Evolutionary conservation across 2,888 invertebrate species (phyloP).

Genomic region (Hymenopus coronatus): DNA sequence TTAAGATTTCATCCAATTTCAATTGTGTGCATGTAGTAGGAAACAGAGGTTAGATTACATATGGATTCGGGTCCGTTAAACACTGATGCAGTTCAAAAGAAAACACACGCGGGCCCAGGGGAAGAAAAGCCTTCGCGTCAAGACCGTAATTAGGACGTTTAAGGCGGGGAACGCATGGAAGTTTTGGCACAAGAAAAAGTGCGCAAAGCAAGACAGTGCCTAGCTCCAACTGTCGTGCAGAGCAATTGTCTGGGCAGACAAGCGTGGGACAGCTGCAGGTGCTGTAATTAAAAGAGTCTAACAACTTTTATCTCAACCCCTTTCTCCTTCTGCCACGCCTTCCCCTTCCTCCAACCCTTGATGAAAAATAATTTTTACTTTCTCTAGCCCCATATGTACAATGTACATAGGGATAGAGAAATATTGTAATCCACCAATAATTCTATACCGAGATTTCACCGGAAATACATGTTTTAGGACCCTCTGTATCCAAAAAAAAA

Average conservation of each 20-base stretch:
- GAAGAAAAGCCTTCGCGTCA: neutral
- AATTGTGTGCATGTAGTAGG: no score
- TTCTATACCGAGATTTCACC: no score
- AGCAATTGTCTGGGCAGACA: neutral
- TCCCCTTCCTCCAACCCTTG: neutral
- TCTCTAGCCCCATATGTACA: no score
- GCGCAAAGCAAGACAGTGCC: neutral
- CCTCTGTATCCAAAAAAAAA: no score
- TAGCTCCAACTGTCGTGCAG: neutral
- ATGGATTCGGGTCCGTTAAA: no score
- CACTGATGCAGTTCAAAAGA: no score
- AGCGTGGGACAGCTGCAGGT: neutral
- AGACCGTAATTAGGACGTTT: neutral
- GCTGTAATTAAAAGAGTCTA: neutral
- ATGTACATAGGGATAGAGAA: no score
- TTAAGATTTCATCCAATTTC: no score
- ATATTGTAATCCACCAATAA: no score
- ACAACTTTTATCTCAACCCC: constrained; percentile 2
- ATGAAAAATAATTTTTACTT: neutral
- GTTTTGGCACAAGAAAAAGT: neutral
- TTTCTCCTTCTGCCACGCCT: neutral
- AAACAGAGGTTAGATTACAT: no score
- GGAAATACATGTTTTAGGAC: no score
- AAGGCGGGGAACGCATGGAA: neutral
- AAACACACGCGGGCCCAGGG: no score